Evolutionary conservation across 2,113 vertebrate genomes (phyloP).

Genomic region (Hippocampus guttulatus): DNA sequence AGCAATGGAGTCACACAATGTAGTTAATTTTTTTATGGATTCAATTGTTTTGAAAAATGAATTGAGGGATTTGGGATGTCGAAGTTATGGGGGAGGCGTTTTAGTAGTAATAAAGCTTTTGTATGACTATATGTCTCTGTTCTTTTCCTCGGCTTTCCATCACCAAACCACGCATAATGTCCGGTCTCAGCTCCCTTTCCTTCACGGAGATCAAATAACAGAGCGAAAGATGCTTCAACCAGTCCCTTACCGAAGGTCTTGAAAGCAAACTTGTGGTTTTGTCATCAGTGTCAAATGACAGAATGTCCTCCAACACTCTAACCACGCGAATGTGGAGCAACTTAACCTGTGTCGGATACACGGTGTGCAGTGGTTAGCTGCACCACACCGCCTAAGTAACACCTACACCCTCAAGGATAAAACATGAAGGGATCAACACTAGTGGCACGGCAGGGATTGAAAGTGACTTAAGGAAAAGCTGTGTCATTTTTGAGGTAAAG

Average conservation of each 20-base stretch:
- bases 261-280: slow-evolving; percentile 59
- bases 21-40: no score
- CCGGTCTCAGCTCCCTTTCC: slow-evolving; percentile 45
- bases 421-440: slow-evolving; percentile 27
- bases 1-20: no score
- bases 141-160: slow-evolving; percentile 47
- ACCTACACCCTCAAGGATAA: not conserved
- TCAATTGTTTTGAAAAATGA: no score
- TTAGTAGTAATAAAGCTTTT: slow-evolving; percentile 32
- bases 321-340: slow-evolving; percentile 12
- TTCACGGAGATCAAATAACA: slow-evolving; percentile 49
- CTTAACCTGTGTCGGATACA: slow-evolving; percentile 9
- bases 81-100: slow-evolving; percentile 11
- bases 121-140: slow-evolving; percentile 19
- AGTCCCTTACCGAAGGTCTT: slow-evolving; percentile 31
- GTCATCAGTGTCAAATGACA: slow-evolving; percentile 56
- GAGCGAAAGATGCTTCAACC: slow-evolving; percentile 26
- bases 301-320: slow-evolving; percentile 16
- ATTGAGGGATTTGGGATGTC: slow-evolving; percentile 23
- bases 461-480: slow-evolving; percentile 22
- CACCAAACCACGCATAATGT: slow-evolving; percentile 48
- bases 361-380: not conserved
- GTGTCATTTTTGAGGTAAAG: slow-evolving; percentile 26
- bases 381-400: slow-evolving; percentile 4
- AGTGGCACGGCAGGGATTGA: slow-evolving; percentile 15